Base-by-base conservation (phyloP, 2,888 invertebrate genomes). In the Syritta pipiens region DNA sequence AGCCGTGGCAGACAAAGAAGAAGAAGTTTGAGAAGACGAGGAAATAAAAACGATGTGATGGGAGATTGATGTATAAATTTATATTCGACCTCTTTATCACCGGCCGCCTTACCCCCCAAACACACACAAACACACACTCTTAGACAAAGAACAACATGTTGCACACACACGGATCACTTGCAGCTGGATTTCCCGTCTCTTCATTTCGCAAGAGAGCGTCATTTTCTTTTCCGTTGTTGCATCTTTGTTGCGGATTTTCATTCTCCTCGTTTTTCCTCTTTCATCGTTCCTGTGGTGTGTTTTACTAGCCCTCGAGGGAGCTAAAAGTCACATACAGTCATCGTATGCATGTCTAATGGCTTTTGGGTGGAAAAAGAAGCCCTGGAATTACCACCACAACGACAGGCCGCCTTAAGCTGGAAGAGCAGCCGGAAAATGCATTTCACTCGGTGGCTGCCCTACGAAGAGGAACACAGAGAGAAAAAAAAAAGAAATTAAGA, bases 41-140 rank as follows among this genome's bases (percentile, higher is more conserved):
- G 37, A 46, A 60, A 10, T 48, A 20, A 24, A 10, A 46, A 51
- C 26, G 24, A 40, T 6, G 32, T 12, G 32, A 55, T 19, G 28
- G 44, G 9, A 24, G 49, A 68, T 68, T 68, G 49, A 68, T 69
- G 69, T 44, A 44, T 53, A 46, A 69, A 51, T 59, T 57, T 48
- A 40, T 68, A 49, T 37, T 55, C 19, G 20, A 46, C 48, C 28
- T 28, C n/a, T 48, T 40, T 12, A 26, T 37, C 20, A 5, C 28
- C 40, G 3, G 3, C 44, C 9, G 2, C 12, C 17, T 44, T n/a
- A 3, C 26, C 12, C 17, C 19, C 26, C 26, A n/a, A n/a, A 12
- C 22, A 26, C 26, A 12, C 20, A 4, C 10, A 22, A n/a, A n/a
- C n/a, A n/a, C n/a, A n/a, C n/a, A n/a, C n/a, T n/a, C n/a, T n/a